Base-by-base conservation (phyloP, 2,888 invertebrate genomes). In the Drosophila affinis region DNA sequence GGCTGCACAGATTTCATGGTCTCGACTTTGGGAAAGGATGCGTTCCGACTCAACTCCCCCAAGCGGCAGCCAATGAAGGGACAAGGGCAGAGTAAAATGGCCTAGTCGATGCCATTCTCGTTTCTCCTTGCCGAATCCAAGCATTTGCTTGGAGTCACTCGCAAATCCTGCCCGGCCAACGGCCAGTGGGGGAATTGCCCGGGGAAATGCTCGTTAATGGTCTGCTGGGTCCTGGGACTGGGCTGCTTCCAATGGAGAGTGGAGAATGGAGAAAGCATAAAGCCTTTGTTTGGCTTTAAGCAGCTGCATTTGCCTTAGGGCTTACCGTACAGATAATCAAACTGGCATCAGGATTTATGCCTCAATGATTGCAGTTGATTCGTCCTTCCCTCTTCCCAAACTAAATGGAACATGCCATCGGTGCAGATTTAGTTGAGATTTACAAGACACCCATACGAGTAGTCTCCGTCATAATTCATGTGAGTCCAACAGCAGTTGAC, bases 381-480 rank as follows among this genome's bases (percentile, higher is more conserved):
- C 58, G 55, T 72, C 72, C 49, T 64, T 58, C 53, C 46, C 51
- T 18, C 21, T 48, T 48, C 14, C 34, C 12, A 14, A 14, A 39
- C 39, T 39, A 39, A 39, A 39, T 39, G 64, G 6, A 46, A 49
- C 32, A 17, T 39, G 67, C 68, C 54, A 68, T 29, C 51, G 67
- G 39, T 72, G 75, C 72, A 68, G 62, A 67, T 75, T 71, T 72
- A 62, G 75, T 72, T 61, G 81, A 87, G 87, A 84, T 88, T 86
- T 77, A 75, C 71, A 77, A 61, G 84, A 60, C 65, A 53, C 57
- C 34, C 55, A 27, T 18, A 17, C 32, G 45, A 10, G 45, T 76
- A 10, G 45, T 76, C 86, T 81, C 72, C 73, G 69, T 83, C 83
- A 84, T 86, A 88, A 79, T 75, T 88, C 77, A 68, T 65, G 69